Percentiles rank a stretch among this genome's conserved stretches.
phyloP scores from a whole-genome alignment of 2,797 vertebrate species.

The Trichosurus vulpecula region DNA sequence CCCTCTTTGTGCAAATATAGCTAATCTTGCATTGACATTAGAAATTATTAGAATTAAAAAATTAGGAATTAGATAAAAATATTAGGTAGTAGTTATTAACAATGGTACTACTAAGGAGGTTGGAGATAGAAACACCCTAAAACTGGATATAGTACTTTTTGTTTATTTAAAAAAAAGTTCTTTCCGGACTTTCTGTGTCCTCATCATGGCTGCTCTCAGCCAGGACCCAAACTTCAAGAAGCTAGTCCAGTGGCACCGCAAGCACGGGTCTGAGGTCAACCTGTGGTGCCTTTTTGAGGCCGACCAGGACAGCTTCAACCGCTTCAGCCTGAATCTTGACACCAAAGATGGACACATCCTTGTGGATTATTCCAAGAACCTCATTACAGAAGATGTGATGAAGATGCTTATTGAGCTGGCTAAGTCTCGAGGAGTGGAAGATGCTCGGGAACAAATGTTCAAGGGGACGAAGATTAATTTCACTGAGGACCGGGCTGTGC shows the following conservation, averaged over 20 bases:
- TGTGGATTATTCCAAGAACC: slow-evolving; percentile 98
- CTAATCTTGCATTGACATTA: neutral
- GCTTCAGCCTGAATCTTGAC: slow-evolving; percentile 90
- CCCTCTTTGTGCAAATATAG: neutral
- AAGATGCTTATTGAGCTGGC: slow-evolving; percentile 94
- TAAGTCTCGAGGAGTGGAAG: slow-evolving; percentile 93
- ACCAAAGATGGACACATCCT: slow-evolving; percentile 94
- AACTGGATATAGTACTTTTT: neutral
- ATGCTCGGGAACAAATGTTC: slow-evolving; percentile 94
- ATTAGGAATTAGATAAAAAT: neutral
- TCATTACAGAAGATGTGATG: slow-evolving; percentile 93
- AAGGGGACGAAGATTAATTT: slow-evolving; percentile 96
- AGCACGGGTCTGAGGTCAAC: slow-evolving; percentile 87
- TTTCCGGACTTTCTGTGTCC: neutral
- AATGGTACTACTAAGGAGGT: neutral
- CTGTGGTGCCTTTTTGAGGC: slow-evolving; percentile 92
- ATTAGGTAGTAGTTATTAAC: neutral
- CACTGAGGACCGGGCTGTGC: slow-evolving; percentile 96
- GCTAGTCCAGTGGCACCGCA: slow-evolving; percentile 91
- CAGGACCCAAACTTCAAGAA: slow-evolving; percentile 90
- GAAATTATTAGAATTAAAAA: too few relatives aligned
- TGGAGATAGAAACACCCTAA: neutral
- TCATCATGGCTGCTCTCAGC: slow-evolving; percentile 88
- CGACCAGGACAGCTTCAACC: slow-evolving; percentile 91
- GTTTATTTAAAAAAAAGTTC: too few relatives aligned